Base-by-base conservation (phyloP, 35 echinoderm and acorn worm species). In the Eucidaris tribuloides region DNA sequence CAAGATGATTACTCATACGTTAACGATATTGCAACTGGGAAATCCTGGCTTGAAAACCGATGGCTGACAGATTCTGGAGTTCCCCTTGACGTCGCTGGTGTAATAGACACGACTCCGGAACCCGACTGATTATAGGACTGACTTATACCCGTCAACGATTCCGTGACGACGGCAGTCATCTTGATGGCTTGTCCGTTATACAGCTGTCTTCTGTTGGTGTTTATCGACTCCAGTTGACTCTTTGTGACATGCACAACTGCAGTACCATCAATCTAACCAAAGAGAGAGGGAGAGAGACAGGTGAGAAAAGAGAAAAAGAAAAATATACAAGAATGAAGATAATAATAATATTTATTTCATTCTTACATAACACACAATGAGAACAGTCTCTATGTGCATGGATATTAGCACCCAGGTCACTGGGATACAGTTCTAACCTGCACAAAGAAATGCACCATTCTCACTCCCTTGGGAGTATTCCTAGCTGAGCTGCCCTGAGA, bases 1-100 rank as follows among this genome's bases (percentile, higher is more conserved):
- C n/a, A n/a, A n/a, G n/a, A n/a, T n/a, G n/a, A n/a, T n/a, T n/a
- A n/a, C n/a, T n/a, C n/a, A n/a, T n/a, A n/a, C 37, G 14, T 89
- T 89, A 89, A 78, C 92, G 89, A 66, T 85, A 92, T 42, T 82
- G 81, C 32, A 82, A 48, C 83, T 92, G 0, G 65, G 61, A 5
- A 97, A 59, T 37, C 89, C 89, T 25, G 94, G 94, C 52, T 92
- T 97, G 79, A 62, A 5, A 58, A 61, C n/a, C 44, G 24, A 20
- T 85, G 74, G 41, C 45, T 89, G 29, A 90, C 78, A 44, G 68
- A 74, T 39, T 39, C 83, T 3, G 83, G 71, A 42, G 1, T 78
- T 82, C 15, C 92, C 77, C 63, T 92, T 89, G 71, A 97, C 81
- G 20, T 89, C 82, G 38, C 62, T 71, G 2, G 40, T 50, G 29